Base-by-base conservation (phyloP, 2,797 vertebrate genomes). In the Sylvilagus floridanus region DNA sequence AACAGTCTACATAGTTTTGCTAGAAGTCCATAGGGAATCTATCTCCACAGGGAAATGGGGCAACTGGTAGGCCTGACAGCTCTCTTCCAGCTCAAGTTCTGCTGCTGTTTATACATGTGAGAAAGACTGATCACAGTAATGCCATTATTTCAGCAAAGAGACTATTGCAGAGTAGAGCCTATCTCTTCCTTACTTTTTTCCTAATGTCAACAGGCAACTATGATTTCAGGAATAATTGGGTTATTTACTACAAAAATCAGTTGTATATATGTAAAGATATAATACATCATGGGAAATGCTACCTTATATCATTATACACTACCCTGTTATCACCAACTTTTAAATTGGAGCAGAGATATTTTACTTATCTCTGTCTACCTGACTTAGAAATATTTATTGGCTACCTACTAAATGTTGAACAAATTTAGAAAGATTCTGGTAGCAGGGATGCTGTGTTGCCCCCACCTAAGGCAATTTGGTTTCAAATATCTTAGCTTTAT, bases 381-480 rank as follows among this genome's bases (percentile, higher is more conserved):
- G 22, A 2, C 42, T 47, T 85, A 88, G 10, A 86, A 54, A 42
- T 66, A 71, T 4, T 37, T 42, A 42, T 22, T 90, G 65, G 1
- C 47, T 86, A 68, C 32, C 77, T 50, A 66, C 72, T 42, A 90
- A 82, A 78, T 73, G 65, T 79, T 90, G 47, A 84, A 65, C 65
- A 30, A 87, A 79, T 83, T 93, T 63, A 69, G 62, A 50, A 19
- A 47, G 24, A 62, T 68, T 81, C 21, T 83, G 1, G 30, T 75
- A 76, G 42, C 50, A 35, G 7, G 79, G 21, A 90, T 37, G 92
- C 54, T 82, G 0, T 13, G 63, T 77, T 82, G 1, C 10, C 4
- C 42, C 5, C 0, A 17, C 50, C 47, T 73, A 28, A 89, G 86
- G 47, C 50, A 50, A 21, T 68, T 75, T 65, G 57, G 60, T 19